Base-by-base conservation (phyloP, 2,888 invertebrate genomes). In the Eremobia ochroleuca region DNA sequence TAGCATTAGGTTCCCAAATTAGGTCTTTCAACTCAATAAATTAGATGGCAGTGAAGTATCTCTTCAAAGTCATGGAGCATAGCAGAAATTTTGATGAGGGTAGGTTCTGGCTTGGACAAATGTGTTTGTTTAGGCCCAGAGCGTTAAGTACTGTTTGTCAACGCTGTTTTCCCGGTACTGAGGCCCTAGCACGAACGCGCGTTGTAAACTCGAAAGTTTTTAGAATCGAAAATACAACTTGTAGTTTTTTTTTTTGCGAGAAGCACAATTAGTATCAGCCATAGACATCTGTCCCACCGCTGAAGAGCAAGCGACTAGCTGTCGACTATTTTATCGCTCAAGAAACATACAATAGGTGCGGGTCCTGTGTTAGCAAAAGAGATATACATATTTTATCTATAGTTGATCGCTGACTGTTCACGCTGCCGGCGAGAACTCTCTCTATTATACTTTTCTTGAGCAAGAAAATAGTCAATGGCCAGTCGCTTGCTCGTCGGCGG, bases 51-150 rank as follows among this genome's bases (percentile, higher is more conserved):
- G 34, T 64, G 68, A 68, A 79, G 79, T 79, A 82, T 78, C 82
- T 73, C 75, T 71, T 73, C 69, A 79, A 81, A 81, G 79, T 73
- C 78, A 71, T 72, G 62, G 73, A 52, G 73, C 64, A 73, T 71
- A 72, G 73, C 74, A 81, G 73, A 76, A 87, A 81, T 85, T 85
- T 80, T 87, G 87, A 85, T 85, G 83, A 82, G 84, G 83, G 86
- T 85, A 77, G 58, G 66, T 40, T 68, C 80, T 76, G 77, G 66
- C 76, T 77, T 43, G 76, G 73, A 89, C 81, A 85, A 87, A 90
- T 87, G 81, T 90, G 88, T 89, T 90, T 89, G 86, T 84, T 85
- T 90, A 88, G 90, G 85, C 46, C 72, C 73, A 59, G 31, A 68
- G 83, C 72, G 69, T 82, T 82, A 80, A 83, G 79, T 80, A 81